Evolutionary conservation across 1,140 invertebrate genomes (phyloP).

Genomic region (Holotrichia oblita): DNA sequence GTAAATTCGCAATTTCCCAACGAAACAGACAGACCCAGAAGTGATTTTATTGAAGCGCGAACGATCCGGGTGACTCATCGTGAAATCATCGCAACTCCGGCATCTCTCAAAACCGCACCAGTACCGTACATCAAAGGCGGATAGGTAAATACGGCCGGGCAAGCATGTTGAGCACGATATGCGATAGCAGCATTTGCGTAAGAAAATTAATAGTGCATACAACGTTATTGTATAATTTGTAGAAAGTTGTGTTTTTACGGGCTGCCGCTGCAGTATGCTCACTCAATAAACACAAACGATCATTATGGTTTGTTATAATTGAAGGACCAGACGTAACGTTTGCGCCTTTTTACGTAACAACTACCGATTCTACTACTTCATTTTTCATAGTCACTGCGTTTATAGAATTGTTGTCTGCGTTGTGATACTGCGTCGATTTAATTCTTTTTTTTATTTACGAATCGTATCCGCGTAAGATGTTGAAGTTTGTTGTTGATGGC

Average conservation of each 20-base stretch:
- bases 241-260: constrained; percentile 23
- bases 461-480: no score
- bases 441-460: no score
- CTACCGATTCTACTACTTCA: no score
- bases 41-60: constrained; percentile 24
- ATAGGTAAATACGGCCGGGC: neutral
- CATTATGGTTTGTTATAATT: constrained; percentile 31
- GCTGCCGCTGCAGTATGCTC: neutral
- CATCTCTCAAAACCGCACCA: neutral
- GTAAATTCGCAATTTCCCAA: neutral
- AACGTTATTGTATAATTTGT: constrained; percentile 33
- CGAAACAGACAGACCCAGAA: neutral
- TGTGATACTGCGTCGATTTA: no score
- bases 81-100: constrained; percentile 12
- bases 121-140: neutral
- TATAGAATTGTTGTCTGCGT: no score
- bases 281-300: neutral
- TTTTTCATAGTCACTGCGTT: no score
- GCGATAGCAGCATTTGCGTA: constrained; percentile 5
- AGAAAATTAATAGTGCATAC: constrained; percentile 37
- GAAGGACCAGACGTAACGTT: neutral
- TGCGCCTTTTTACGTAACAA: neutral
- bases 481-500: neutral
- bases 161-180: neutral
- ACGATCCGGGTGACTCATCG: constrained; percentile 11